Conservation (phyloP, 2,113 vertebrate genomes). For the Siphamia tubifer region DNA sequence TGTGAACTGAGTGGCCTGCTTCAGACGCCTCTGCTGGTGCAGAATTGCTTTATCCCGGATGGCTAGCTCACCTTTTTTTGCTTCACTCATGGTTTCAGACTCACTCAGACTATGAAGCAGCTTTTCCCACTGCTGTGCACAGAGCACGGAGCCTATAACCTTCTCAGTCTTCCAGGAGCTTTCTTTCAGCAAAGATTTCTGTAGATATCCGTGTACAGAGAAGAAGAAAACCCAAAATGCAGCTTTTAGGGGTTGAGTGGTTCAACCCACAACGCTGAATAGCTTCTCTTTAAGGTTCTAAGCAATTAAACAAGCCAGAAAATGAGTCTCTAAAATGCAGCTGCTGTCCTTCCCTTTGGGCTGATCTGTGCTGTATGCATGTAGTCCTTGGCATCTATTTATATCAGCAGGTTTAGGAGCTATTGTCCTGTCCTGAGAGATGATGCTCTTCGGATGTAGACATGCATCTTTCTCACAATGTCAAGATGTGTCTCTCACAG, state of each 20-base stretch:
- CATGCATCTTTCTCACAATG: slow-evolving; percentile 51
- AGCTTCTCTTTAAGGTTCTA: slow-evolving; percentile 11
- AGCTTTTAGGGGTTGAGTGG: neutral
- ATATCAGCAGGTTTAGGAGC: slow-evolving; percentile 18
- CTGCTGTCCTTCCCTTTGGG: slow-evolving; percentile 31
- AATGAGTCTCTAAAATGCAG: slow-evolving; percentile 7
- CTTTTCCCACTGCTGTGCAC: slow-evolving; percentile 3
- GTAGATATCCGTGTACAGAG: neutral
- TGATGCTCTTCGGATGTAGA: slow-evolving; percentile 28
- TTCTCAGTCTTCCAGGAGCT: slow-evolving; percentile 3
- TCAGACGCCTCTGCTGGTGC: slow-evolving; percentile 91
- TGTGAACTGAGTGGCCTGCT: slow-evolving; percentile 92
- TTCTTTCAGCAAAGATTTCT: neutral
- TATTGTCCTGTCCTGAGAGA: slow-evolving; percentile 33
- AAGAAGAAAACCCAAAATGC: slow-evolving; percentile 4
- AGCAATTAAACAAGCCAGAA: slow-evolving; percentile 5
- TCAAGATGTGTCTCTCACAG: slow-evolving; percentile 30
- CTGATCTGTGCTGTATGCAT: neutral
- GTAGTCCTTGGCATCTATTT: slow-evolving; percentile 43
- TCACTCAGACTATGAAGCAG: neutral
- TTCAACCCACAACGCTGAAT: neutral
- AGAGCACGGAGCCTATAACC: slow-evolving; percentile 6
- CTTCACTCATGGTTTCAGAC: slow-evolving; percentile 72
- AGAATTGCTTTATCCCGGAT: slow-evolving; percentile 87
- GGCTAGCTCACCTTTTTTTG: slow-evolving; percentile 81